phyloP scores from a whole-genome alignment of 1,140 invertebrate species.

The Drosophila busckii region DNA sequence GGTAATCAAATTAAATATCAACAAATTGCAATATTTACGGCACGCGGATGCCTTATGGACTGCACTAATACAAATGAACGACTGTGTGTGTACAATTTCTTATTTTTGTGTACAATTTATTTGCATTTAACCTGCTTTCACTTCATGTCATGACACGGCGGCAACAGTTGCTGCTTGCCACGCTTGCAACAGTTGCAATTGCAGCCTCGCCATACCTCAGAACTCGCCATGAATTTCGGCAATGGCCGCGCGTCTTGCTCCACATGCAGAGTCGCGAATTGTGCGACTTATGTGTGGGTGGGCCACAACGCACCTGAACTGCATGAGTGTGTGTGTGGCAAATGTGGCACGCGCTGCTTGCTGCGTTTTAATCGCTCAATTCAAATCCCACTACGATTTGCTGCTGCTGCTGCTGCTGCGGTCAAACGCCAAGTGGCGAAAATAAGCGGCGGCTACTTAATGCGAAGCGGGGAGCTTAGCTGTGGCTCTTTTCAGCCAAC shows the following conservation, averaged over 20 bases:
- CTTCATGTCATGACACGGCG: slow-evolving; percentile 58
- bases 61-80: neutral
- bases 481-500: slow-evolving; percentile 20
- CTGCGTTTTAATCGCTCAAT: slow-evolving; percentile 69
- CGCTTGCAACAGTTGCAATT: slow-evolving; percentile 49
- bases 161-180: slow-evolving; percentile 1
- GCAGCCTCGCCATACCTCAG: slow-evolving; percentile 12
- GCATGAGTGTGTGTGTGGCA: slow-evolving; percentile 3
- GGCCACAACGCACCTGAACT: too few relatives aligned
- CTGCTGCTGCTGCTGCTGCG: slow-evolving; percentile 25
- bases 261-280: slow-evolving; percentile 3
- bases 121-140: slow-evolving; percentile 76
- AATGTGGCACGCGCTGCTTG: neutral
- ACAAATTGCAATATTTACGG: slow-evolving; percentile 17
- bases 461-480: slow-evolving; percentile 12
- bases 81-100: neutral
- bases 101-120: slow-evolving; percentile 52
- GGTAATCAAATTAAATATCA: slow-evolving; percentile 63
- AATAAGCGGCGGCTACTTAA: slow-evolving; percentile 23
- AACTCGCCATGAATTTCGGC: slow-evolving; percentile 17
- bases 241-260: neutral
- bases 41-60: slow-evolving; percentile 14
- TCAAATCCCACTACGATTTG: slow-evolving; percentile 53
- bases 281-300: slow-evolving; percentile 20
- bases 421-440: slow-evolving; percentile 29